phyloP scores from a whole-genome alignment of 2,113 vertebrate species.

The Nothoprocta pentlandii region DNA sequence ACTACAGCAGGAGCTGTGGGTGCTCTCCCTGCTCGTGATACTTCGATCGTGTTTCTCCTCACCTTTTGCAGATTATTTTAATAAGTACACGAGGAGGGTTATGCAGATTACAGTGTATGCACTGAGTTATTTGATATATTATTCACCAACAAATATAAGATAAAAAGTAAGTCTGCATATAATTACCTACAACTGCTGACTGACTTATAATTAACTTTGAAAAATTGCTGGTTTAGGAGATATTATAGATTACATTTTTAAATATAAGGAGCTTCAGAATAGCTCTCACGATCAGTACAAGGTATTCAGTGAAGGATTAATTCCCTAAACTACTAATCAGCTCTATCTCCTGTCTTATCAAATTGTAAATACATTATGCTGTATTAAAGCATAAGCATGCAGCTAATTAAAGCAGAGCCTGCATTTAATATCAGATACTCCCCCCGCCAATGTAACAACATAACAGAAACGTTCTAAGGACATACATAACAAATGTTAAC shows the following conservation, averaged over 20 bases:
- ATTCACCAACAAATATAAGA: slow-evolving; percentile 54
- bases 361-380: slow-evolving; percentile 70
- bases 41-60: slow-evolving; percentile 17
- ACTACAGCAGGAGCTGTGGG: neutral
- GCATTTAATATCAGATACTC: slow-evolving; percentile 52
- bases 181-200: slow-evolving; percentile 58
- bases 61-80: slow-evolving; percentile 28
- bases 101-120: slow-evolving; percentile 22
- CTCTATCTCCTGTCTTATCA: slow-evolving; percentile 64
- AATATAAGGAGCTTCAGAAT: slow-evolving; percentile 55
- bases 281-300: slow-evolving; percentile 51
- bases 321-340: slow-evolving; percentile 50
- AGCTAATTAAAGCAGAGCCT: slow-evolving; percentile 55
- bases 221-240: slow-evolving; percentile 63
- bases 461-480: slow-evolving; percentile 38
- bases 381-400: slow-evolving; percentile 44
- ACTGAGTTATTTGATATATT: slow-evolving; percentile 30
- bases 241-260: slow-evolving; percentile 55
- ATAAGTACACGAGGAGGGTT: slow-evolving; percentile 2
- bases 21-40: neutral
- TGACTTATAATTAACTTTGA: slow-evolving; percentile 74
- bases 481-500: neutral
- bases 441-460: neutral
- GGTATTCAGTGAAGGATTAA: slow-evolving; percentile 59
- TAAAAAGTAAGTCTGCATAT: slow-evolving; percentile 47